A percentile compares a stretch with the other conserved stretches of the same genome.
Evolutionary conservation across 2,113 vertebrate species (phyloP).

Genomic region (Zosterops borbonicus): DNA sequence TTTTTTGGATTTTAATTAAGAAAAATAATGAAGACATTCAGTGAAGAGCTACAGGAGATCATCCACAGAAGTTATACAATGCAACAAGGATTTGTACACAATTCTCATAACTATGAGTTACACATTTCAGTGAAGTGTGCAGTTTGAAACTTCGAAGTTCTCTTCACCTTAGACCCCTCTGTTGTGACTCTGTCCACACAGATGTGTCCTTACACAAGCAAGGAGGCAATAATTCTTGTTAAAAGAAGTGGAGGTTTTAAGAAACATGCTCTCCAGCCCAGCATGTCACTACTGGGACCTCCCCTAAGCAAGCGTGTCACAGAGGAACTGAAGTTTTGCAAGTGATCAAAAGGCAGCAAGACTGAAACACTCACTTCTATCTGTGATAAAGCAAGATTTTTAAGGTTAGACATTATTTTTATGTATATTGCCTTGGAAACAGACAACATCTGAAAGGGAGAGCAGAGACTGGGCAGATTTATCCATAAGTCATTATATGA

Average conservation of each 20-base stretch:
- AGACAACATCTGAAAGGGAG: background rate
- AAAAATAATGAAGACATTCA: background rate
- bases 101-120: background rate
- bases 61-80: background rate
- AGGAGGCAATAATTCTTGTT: background rate
- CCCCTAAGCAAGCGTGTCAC: background rate
- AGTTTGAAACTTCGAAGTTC: background rate
- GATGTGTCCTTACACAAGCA: background rate
- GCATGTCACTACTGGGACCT: background rate
- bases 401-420: background rate
- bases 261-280: background rate
- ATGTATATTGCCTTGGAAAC: background rate
- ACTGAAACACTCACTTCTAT: background rate
- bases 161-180: background rate
- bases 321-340: background rate
- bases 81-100: background rate
- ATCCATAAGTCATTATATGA: background rate
- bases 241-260: background rate
- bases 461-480: background rate
- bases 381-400: background rate
- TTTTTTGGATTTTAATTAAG: background rate
- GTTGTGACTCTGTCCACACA: background rate
- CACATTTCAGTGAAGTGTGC: background rate
- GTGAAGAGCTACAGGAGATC: background rate
- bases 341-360: background rate